Evolutionary conservation across 2,797 vertebrate genomes (phyloP).

Genomic region (Phoeniculus purpureus): DNA sequence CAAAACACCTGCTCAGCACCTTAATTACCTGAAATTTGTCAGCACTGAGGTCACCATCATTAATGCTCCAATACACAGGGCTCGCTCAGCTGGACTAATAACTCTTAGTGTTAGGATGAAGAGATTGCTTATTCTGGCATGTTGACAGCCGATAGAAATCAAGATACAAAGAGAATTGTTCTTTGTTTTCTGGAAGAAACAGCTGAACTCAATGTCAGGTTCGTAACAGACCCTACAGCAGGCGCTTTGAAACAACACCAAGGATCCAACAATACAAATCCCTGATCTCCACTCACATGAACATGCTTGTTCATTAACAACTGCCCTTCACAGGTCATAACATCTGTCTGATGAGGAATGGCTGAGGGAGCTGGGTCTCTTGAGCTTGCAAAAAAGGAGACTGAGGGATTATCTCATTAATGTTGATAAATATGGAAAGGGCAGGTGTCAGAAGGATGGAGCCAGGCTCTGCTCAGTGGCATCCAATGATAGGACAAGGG

Average conservation of each 20-base stretch:
- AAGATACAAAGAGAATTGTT: neutral
- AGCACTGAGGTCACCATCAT: neutral
- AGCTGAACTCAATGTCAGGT: neutral
- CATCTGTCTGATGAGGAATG: no score
- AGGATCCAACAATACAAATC: neutral
- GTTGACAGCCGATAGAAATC: neutral
- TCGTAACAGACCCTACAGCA: fast-evolving
- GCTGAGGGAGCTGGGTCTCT: no score
- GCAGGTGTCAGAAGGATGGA: no score
- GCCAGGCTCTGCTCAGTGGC: no score
- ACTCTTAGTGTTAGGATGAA: fast-evolving
- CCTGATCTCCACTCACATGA: fast-evolving
- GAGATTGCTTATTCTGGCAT: no score
- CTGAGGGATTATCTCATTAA: no score
- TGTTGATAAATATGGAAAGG: no score
- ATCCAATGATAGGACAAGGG: no score
- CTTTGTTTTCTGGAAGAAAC: neutral
- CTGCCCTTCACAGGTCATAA: neutral
- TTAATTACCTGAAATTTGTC: neutral
- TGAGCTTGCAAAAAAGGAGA: no score
- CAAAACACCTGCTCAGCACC: neutral
- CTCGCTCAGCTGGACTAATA: neutral
- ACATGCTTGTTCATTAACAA: no score
- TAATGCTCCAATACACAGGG: neutral
- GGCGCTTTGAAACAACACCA: neutral